phyloP scores from a whole-genome alignment of 2,797 vertebrate genomes.

The Gobionotothen gibberifrons region DNA sequence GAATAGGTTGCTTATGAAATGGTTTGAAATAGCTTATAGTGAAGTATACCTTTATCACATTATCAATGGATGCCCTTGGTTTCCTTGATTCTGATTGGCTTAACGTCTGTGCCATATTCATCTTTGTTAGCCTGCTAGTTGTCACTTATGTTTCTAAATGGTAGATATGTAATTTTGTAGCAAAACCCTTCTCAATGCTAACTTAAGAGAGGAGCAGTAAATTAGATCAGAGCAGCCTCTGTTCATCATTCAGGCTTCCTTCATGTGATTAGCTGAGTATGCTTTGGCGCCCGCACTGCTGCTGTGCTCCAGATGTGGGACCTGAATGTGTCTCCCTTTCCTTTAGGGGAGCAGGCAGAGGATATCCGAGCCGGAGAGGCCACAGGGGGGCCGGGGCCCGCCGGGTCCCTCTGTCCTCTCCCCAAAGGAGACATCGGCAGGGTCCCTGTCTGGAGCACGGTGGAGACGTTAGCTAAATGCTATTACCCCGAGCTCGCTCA shows the following conservation, averaged over 20 bases:
- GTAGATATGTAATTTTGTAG: conserved; percentile 55
- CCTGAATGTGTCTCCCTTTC: conserved; percentile 82
- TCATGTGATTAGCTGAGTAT: conserved; percentile 73
- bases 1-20: background rate
- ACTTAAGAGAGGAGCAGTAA: conserved; percentile 56
- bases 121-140: conserved; percentile 31
- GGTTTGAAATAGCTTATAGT: background rate
- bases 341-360: conserved; percentile 85
- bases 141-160: conserved; percentile 56
- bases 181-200: conserved; percentile 51
- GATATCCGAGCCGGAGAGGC: conserved; percentile 82
- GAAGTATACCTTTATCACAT: conserved; percentile 14
- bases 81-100: conserved; percentile 36
- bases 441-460: conserved; percentile 83
- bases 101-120: conserved; percentile 37
- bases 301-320: conserved; percentile 80
- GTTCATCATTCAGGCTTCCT: conserved; percentile 64
- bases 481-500: conserved; percentile 84
- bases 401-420: conserved; percentile 79
- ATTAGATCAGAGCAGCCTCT: conserved; percentile 62
- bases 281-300: conserved; percentile 54
- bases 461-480: conserved; percentile 85
- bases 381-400: conserved; percentile 72
- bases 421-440: conserved; percentile 83
- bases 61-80: conserved; percentile 8